Base-by-base conservation (phyloP, 2,797 vertebrate species). In the Apogon hyalosoma region DNA sequence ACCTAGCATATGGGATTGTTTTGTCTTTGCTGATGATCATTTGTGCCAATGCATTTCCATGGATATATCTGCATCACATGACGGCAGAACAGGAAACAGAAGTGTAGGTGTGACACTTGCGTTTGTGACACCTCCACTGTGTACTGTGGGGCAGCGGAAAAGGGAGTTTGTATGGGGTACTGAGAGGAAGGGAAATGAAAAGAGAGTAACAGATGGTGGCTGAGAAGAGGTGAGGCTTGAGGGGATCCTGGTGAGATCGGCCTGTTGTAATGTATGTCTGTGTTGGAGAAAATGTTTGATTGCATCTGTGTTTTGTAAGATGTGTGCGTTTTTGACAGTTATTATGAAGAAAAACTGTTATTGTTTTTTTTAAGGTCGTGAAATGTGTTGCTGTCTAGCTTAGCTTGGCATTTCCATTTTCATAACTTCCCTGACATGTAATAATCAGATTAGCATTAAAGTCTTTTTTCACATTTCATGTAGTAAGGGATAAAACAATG, bases 181-280 rank as follows among this genome's bases (percentile, higher is more conserved):
- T 65, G 57, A 48, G 48, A 59, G 65, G 54, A 51, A 36, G 43
- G 53, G 52, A 70, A 74, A 67, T 57, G 42, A 74, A 80, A 77
- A 63, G 63, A 15, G 63, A 69, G 63, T 61, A 83, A 63, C 84
- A 92, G 85, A 91, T 92, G 89, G 88, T 59, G 77, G 70, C 75
- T 39, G 69, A 75, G 52, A 59, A 60, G 75, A 73, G 77, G 43
- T 75, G 69, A 80, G 52, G 36, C 74, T 70, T 49, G 47, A 77
- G 73, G 76, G 84, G 71, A 72, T 85, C 60, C 64, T 75, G 66
- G 62, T 65, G 83, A 84, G 88, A 58, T 55, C 48, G 39, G 67
- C 76, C 69, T 74, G 77, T 77, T 43, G 39, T 63, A 39, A 40
- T 50, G 55, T 55, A 63, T 52, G 33, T 71, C 54, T 71, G 15